These are phyloP conservation scores for Patella pellucida DNA, from an alignment of 2,888 invertebrate species.

Conservation along the genomic window DNA sequence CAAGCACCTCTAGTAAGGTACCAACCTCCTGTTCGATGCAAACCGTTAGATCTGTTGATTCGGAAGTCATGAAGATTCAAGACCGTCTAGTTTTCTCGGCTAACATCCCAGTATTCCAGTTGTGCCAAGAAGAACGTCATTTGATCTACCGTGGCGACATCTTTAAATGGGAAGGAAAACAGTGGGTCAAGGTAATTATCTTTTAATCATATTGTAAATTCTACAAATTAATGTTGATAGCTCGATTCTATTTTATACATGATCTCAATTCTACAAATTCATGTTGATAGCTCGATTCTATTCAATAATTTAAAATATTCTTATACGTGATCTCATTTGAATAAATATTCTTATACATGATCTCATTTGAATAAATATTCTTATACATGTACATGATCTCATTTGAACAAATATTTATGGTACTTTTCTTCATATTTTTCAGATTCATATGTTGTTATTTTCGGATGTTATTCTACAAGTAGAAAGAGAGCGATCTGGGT, in stretches of 20 bases:
- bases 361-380: too few species aligned
- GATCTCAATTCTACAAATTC: background rate
- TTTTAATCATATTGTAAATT: background rate
- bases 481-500: constrained; percentile 49
- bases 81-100: constrained; percentile 61
- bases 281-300: background rate
- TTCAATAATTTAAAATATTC: background rate
- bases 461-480: constrained; percentile 62
- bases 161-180: constrained; percentile 53
- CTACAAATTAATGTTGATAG: background rate
- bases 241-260: background rate
- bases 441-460: constrained; percentile 58
- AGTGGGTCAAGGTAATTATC: constrained; percentile 52
- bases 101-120: constrained; percentile 61
- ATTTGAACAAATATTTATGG: background rate
- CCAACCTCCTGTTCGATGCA: constrained; percentile 41
- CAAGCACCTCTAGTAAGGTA: constrained; percentile 38
- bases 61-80: constrained; percentile 63
- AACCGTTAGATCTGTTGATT: constrained; percentile 50
- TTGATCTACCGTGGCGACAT: constrained; percentile 63
- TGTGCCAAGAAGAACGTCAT: constrained; percentile 63
- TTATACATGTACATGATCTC: too few species aligned
- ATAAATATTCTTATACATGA: too few species aligned
- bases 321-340: background rate
- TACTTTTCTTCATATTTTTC: constrained; percentile 20